phyloP scores from a whole-genome alignment of 2,888 invertebrate genomes.

The Drosophila subquinaria region DNA sequence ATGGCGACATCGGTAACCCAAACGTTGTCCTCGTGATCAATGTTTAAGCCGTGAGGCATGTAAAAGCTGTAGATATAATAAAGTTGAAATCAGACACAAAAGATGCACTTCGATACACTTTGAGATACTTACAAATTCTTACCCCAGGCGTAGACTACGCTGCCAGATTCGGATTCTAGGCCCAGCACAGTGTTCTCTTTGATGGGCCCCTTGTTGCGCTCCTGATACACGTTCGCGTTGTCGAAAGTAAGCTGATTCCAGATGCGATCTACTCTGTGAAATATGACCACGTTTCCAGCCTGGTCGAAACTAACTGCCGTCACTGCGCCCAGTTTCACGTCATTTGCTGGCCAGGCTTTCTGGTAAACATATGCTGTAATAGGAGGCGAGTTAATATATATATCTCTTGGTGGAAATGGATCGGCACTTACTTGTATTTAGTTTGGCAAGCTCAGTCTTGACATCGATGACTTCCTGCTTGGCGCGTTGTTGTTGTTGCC shows the following conservation, averaged over 20 bases:
- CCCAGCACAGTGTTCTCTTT: conserved; percentile 88
- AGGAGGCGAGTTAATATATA: neutral
- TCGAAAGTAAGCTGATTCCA: conserved; percentile 89
- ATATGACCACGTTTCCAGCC: conserved; percentile 91
- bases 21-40: conserved; percentile 91
- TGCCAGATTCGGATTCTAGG: conserved; percentile 88
- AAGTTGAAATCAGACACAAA: neutral
- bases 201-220: conserved; percentile 88
- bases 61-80: conserved; percentile 88
- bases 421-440: conserved; percentile 80
- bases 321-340: conserved; percentile 90
- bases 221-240: conserved; percentile 87
- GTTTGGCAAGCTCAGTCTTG: conserved; percentile 83
- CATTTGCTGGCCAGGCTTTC: conserved; percentile 87
- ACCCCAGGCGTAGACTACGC: conserved; percentile 89
- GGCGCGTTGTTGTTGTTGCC: conserved; percentile 80
- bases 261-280: conserved; percentile 91
- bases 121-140: conserved; percentile 87
- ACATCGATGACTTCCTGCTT: conserved; percentile 78
- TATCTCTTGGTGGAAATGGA: neutral
- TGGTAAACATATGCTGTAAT: conserved; percentile 87
- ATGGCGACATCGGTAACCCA: conserved; percentile 95
- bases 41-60: conserved; percentile 94
- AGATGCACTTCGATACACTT: neutral
- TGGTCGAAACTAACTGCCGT: conserved; percentile 92